These are phyloP conservation scores for Serranus cabrilla DNA, from an alignment of 2,797 vertebrate species.

Conservation along the genomic window DNA sequence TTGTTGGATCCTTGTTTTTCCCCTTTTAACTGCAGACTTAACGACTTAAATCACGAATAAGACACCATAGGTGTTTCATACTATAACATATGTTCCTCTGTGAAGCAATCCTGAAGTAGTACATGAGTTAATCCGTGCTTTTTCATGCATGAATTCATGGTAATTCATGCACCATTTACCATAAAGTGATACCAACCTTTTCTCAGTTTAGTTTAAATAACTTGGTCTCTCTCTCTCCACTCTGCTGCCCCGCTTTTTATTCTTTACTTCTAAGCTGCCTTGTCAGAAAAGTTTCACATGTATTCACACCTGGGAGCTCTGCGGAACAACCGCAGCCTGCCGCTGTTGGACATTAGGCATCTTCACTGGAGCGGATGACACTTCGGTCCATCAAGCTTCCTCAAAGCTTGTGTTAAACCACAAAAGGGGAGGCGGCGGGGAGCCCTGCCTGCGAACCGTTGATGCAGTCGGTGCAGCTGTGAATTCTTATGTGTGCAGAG, in stretches of 20 bases:
- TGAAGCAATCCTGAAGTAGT: no score
- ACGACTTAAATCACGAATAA: no score
- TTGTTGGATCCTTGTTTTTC: no score
- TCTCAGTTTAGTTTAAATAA: constrained; percentile 12
- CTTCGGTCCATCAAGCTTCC: constrained; percentile 39
- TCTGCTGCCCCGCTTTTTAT: constrained; percentile 1
- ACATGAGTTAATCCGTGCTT: no score
- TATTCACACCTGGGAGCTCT: constrained; percentile 39
- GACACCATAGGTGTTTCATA: no score
- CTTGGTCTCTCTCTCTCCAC: background rate
- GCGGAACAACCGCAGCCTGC: constrained; percentile 35
- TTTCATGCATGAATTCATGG: no score
- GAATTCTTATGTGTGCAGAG: constrained; percentile 11
- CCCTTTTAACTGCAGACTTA: no score
- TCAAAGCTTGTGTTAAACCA: constrained; percentile 37
- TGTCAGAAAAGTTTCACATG: constrained; percentile 10
- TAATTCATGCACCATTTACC: no score
- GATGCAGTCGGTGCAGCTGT: constrained; percentile 35
- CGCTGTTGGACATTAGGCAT: constrained; percentile 53
- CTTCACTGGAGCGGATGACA: constrained; percentile 60
- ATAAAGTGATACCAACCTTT: background rate
- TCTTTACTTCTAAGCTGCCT: constrained; percentile 19
- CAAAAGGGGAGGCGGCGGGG: constrained; percentile 13
- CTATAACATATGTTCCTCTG: no score
- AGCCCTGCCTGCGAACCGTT: constrained; percentile 11